Evolutionary conservation across 1,140 invertebrate genomes (phyloP).

Genomic region (Helicoverpa zea): DNA sequence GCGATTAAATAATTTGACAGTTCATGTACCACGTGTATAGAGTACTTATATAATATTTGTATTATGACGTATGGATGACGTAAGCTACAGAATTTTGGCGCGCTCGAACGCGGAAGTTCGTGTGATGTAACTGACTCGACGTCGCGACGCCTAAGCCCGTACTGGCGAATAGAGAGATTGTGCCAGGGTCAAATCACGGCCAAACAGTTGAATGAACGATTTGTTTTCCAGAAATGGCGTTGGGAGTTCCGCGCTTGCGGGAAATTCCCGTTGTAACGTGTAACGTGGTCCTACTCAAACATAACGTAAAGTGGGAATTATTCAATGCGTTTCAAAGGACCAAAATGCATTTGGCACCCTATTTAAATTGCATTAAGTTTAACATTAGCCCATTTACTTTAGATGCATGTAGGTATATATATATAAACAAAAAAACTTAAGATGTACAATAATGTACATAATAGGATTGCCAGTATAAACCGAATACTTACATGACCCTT

Average conservation of each 20-base stretch:
- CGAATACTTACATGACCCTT: too few species aligned
- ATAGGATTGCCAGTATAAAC: too few species aligned
- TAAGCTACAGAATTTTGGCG: slow-evolving; percentile 2
- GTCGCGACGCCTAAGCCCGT: slow-evolving; percentile 7
- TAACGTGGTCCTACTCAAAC: not conserved
- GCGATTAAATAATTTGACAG: not conserved
- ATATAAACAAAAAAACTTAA: too few species aligned
- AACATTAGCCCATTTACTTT: too few species aligned
- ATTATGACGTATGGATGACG: slow-evolving; percentile 30
- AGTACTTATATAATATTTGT: not conserved
- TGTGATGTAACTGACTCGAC: slow-evolving; percentile 5
- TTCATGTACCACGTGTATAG: slow-evolving; percentile 8
- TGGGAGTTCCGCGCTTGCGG: not conserved
- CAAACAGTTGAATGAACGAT: slow-evolving; percentile 31
- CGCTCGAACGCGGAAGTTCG: slow-evolving; percentile 31
- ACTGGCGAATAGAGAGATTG: slow-evolving; percentile 25
- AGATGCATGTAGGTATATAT: too few species aligned
- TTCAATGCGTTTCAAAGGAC: not conserved
- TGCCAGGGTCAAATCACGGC: slow-evolving; percentile 1
- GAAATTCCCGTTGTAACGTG: slow-evolving; percentile 1
- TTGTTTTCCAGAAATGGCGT: slow-evolving; percentile 5
- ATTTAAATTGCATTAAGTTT: too few species aligned
- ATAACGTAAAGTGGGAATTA: not conserved
- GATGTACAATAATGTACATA: too few species aligned
- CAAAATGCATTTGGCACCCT: not conserved